Evolutionary conservation across 2,797 vertebrate genomes (phyloP).

Genomic region (Emys orbicularis): DNA sequence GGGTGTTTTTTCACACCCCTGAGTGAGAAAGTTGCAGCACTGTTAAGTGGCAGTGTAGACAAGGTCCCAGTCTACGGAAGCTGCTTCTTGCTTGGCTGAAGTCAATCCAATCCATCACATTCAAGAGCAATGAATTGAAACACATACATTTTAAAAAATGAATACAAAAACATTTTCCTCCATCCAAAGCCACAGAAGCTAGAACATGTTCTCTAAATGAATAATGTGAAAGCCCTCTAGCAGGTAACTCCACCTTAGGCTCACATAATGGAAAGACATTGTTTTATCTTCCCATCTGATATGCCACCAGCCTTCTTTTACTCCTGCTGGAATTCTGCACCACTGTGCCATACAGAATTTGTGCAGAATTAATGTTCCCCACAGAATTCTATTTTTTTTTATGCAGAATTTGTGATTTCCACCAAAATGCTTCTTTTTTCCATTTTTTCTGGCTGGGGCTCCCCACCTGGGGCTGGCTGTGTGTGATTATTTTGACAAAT

Average conservation of each 20-base stretch:
- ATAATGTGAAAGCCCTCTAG: not conserved
- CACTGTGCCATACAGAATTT: too few species aligned
- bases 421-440: too few species aligned
- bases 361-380: too few species aligned
- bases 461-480: too few species aligned
- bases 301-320: constrained; percentile 6
- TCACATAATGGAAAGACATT: not conserved
- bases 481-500: too few species aligned
- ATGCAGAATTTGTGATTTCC: too few species aligned
- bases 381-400: too few species aligned
- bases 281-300: constrained; percentile 59
- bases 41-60: too few species aligned
- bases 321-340: too few species aligned
- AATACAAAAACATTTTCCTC: not conserved
- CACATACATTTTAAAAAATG: rapidly evolving
- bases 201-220: not conserved
- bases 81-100: not conserved
- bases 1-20: too few species aligned
- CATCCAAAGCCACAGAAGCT: not conserved
- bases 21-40: too few species aligned
- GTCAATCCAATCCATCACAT: not conserved
- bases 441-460: too few species aligned
- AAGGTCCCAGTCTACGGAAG: rapidly evolving
- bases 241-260: constrained; percentile 40
- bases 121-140: rapidly evolving